phyloP scores from a whole-genome alignment of 1,140 invertebrate genomes.

The Plodia interpunctella region DNA sequence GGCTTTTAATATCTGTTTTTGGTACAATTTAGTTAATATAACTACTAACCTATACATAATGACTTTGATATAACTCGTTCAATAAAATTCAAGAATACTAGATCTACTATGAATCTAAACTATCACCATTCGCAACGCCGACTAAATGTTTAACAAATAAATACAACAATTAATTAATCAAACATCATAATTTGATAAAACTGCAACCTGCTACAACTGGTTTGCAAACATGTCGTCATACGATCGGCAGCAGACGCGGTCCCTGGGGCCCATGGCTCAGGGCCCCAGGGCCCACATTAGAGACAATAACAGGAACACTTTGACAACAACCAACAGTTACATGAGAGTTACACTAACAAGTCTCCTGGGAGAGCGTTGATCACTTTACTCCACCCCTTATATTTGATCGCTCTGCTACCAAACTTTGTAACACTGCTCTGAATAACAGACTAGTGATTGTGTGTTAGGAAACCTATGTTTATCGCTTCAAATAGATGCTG shows the following conservation, averaged over 20 bases:
- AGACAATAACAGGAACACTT: constrained; percentile 49
- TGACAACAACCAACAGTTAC: constrained; percentile 33
- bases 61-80: no score
- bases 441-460: no score
- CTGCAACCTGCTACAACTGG: neutral
- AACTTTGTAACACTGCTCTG: neutral
- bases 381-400: neutral
- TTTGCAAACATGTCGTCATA: neutral
- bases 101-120: no score
- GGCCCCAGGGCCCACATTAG: constrained; percentile 45
- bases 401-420: neutral
- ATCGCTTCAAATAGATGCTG: no score
- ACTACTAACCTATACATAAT: no score
- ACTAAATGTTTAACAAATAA: neutral
- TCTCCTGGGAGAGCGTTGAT: constrained; percentile 28
- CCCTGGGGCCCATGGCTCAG: no score
- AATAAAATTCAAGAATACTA: no score
- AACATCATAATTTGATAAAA: neutral
- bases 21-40: no score
- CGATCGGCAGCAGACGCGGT: neutral
- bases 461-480: no score
- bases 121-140: no score
- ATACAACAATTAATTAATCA: neutral
- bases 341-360: constrained; percentile 34
- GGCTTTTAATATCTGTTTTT: no score